Evolutionary conservation across 2,113 vertebrate species (phyloP).

Genomic region (Pleuronectes platessa): DNA sequence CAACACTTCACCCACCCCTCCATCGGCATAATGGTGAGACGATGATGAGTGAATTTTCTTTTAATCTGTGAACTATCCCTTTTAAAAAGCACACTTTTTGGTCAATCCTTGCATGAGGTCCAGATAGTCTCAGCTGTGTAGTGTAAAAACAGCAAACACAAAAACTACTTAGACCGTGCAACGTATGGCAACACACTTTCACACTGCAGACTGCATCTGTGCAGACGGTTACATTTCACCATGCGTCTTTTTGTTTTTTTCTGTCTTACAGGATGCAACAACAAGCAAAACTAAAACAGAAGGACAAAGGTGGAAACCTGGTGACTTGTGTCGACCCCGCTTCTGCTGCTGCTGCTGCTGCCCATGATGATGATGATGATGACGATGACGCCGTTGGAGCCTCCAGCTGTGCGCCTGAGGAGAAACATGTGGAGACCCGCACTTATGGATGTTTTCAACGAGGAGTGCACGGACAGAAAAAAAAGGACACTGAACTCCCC

Average conservation of each 20-base stretch:
- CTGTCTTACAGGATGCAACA: constrained; percentile 43
- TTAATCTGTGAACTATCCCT: too few species aligned
- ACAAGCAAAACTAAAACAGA: too few species aligned
- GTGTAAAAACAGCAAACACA: too few species aligned
- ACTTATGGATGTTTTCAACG: constrained; percentile 45
- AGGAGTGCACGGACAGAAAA: constrained; percentile 6
- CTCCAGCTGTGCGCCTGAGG: constrained; percentile 24
- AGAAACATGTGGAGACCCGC: neutral
- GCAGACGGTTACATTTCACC: constrained; percentile 13
- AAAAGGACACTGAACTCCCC: constrained; percentile 10
- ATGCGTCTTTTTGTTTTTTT: constrained; percentile 22
- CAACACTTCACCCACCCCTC: too few species aligned
- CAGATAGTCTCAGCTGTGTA: too few species aligned
- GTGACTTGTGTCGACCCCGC: constrained; percentile 24
- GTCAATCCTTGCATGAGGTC: too few species aligned
- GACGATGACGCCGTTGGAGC: constrained; percentile 3
- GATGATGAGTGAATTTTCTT: too few species aligned
- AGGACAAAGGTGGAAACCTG: neutral
- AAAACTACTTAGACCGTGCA: too few species aligned
- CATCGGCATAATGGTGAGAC: too few species aligned
- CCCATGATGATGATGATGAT: neutral
- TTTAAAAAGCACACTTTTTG: too few species aligned
- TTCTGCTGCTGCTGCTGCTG: constrained; percentile 3
- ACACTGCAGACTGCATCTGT: too few species aligned
- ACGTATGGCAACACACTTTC: too few species aligned